These are phyloP conservation scores for Seriola aureovittata DNA, from an alignment of 2,113 vertebrate genomes.

Conservation along the genomic window DNA sequence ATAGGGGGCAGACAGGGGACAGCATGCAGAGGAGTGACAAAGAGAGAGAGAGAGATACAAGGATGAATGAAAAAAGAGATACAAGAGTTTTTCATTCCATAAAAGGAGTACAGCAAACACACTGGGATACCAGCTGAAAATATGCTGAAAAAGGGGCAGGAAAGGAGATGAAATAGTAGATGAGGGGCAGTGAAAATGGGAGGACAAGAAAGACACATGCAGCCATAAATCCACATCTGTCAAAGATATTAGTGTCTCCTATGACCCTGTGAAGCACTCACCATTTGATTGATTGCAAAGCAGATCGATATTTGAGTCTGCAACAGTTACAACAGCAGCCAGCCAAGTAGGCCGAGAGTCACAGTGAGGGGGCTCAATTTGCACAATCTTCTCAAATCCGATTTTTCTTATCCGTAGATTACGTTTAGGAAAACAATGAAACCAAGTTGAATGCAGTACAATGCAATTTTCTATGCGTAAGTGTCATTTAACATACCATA, in stretches of 20 bases:
- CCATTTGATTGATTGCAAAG: constrained; percentile 60
- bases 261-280: constrained; percentile 58
- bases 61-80: constrained; percentile 15
- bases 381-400: not conserved
- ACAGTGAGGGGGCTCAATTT: constrained; percentile 4
- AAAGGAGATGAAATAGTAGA: constrained; percentile 4
- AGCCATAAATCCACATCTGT: constrained; percentile 63
- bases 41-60: not conserved
- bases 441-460: too few species aligned
- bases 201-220: constrained; percentile 20
- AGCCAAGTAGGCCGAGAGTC: constrained; percentile 13
- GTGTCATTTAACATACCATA: too few species aligned
- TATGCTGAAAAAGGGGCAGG: constrained; percentile 2
- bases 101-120: constrained; percentile 7
- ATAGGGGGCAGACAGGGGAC: not conserved
- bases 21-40: not conserved
- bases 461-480: too few species aligned
- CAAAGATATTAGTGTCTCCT: constrained; percentile 54
- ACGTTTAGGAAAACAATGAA: not conserved
- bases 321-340: constrained; percentile 24
- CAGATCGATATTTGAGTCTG: constrained; percentile 64
- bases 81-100: not conserved
- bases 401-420: constrained; percentile 10
- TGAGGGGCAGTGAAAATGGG: constrained; percentile 37
- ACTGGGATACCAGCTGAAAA: not conserved